Base-by-base conservation (phyloP, 2,797 vertebrate species). In the Hypotaenidia okinawae region DNA sequence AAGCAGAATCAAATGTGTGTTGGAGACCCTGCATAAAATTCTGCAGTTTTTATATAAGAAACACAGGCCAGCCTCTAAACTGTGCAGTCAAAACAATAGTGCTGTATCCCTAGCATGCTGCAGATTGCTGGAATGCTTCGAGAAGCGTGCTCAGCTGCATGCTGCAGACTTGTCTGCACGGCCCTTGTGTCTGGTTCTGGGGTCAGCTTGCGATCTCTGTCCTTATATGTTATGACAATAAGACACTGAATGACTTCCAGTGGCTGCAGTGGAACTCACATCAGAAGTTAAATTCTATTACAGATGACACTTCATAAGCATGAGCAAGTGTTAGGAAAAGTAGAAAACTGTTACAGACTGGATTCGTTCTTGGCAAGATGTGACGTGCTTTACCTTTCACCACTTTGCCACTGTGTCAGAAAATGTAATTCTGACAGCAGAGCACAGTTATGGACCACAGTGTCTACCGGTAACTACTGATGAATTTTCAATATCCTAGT, bases 111-210 rank as follows among this genome's bases (percentile, higher is more conserved):
- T n/a, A 28, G 22, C 6, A 17, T 11, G n/a, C 24, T 79, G 41
- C 21, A 16, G 68, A 37, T 12, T 3, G 14, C 27, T 73, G 61
- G 35, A 73, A 47, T 11, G 47, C 23, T 79, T 45, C 58, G 21
- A 51, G 43, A 57, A 45, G 2, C 9, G 12, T 1, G 0, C 9
- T 33, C 0, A 1, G 33, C 25, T 80, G 24, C 14, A 9, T 1
- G 0, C 22, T 84, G 55, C 17, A 16, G 13, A 45, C 22, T 24
- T 68, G 17, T 39, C 54, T 1, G 1, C 21, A 32, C 0, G 7
- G 37, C 43, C 25, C 24, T 70, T 23, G 15, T 63, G 57, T 57
- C 43, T 9, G 3, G 16, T 28, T 85, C 73, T 83, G 49, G 12
- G 9, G n/a, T 83, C 32, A 55, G 43, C 23, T 75, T 22, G 25